phyloP scores from a whole-genome alignment of 2,113 vertebrate genomes.

The Elephantulus edwardii region DNA sequence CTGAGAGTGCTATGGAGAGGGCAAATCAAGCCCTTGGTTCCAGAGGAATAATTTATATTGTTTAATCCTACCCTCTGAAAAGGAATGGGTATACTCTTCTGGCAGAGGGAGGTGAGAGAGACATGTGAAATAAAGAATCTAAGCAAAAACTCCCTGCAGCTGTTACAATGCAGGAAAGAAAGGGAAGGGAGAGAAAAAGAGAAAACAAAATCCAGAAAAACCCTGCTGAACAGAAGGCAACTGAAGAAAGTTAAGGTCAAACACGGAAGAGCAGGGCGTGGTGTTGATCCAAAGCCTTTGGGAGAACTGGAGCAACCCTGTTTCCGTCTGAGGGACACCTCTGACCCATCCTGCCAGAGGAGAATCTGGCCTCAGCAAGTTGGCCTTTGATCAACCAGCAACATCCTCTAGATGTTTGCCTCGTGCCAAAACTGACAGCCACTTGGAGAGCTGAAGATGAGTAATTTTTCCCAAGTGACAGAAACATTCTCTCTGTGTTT shows the following conservation, averaged over 20 bases:
- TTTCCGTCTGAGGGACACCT: conserved; percentile 29
- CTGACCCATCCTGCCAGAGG: background rate
- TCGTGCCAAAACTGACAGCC: background rate
- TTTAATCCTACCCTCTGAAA: background rate
- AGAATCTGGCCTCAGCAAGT: background rate
- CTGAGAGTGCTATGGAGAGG: background rate
- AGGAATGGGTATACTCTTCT: background rate
- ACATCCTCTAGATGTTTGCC: background rate
- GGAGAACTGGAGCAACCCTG: background rate
- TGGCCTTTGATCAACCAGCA: conserved; percentile 42
- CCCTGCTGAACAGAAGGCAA: background rate
- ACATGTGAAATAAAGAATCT: background rate
- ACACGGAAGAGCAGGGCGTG: too few species aligned
- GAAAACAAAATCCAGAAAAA: background rate
- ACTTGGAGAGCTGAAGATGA: conserved; percentile 11
- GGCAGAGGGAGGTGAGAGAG: background rate
- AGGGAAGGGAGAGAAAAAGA: background rate
- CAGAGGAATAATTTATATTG: background rate
- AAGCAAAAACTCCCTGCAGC: conserved; percentile 21
- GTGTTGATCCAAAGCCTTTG: background rate
- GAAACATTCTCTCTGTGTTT: background rate
- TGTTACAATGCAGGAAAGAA: background rate
- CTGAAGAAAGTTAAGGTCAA: conserved; percentile 39
- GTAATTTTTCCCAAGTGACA: conserved; percentile 25
- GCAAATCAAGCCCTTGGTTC: background rate